Conservation (phyloP, 2,113 vertebrate genomes). For the Rhipidura dahli region DNA sequence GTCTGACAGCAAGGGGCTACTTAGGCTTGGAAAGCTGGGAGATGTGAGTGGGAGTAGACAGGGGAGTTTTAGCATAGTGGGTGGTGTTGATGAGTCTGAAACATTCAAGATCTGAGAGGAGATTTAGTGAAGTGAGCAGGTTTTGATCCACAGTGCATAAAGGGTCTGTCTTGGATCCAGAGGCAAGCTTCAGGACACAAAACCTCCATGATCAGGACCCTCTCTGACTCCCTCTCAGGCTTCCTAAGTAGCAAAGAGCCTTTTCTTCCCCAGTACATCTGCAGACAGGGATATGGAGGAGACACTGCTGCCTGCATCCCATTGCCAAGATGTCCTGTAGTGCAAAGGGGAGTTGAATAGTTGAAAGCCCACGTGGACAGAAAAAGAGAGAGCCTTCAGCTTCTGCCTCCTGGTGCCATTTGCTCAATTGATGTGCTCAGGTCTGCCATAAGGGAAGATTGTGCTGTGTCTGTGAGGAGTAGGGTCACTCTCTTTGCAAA, state of each 20-base stretch:
- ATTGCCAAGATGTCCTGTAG: not conserved
- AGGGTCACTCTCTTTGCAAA: not conserved
- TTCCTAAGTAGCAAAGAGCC: not conserved
- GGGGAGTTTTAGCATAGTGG: not conserved
- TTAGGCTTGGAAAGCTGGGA: not conserved
- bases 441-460: not conserved
- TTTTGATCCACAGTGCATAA: not conserved
- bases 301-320: not conserved
- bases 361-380: not conserved
- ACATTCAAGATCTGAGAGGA: not conserved
- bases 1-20: not conserved
- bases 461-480: not conserved
- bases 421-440: not conserved
- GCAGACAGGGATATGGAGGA: not conserved
- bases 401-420: not conserved
- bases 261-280: not conserved
- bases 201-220: not conserved
- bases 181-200: not conserved
- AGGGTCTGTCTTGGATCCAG: not conserved
- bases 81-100: not conserved
- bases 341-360: accelerated
- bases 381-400: not conserved
- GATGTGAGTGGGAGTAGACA: not conserved
- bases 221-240: not conserved
- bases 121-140: not conserved